A percentile compares a stretch with the other conserved stretches of the same genome.
These are phyloP conservation scores for Automeris io DNA, from an alignment of 2,888 invertebrate genomes.

Conservation along the genomic window DNA sequence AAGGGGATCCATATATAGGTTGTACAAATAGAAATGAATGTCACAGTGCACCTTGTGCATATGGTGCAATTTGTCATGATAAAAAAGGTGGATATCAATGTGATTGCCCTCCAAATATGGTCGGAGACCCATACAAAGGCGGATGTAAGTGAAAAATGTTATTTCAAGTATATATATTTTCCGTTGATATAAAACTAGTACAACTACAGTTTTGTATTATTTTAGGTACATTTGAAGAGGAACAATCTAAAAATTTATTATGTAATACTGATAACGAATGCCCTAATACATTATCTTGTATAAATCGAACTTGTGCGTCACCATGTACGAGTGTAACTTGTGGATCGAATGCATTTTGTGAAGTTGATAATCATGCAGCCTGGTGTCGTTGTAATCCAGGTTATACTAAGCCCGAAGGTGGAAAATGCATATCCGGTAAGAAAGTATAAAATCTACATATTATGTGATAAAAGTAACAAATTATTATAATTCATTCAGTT, in stretches of 20 bases:
- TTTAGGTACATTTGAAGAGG: slow-evolving; percentile 50
- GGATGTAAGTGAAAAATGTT: slow-evolving; percentile 79
- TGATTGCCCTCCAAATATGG: slow-evolving; percentile 88
- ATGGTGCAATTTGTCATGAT: slow-evolving; percentile 92
- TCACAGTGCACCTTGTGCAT: slow-evolving; percentile 87
- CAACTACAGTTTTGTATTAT: background rate
- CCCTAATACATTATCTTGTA: slow-evolving; percentile 86
- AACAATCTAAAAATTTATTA: slow-evolving; percentile 78
- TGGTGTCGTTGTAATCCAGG: slow-evolving; percentile 93
- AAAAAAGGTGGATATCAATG: slow-evolving; percentile 91
- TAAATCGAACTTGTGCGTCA: slow-evolving; percentile 86
- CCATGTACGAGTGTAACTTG: slow-evolving; percentile 88
- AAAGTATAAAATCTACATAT: too few species aligned
- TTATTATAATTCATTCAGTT: too few species aligned
- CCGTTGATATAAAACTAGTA: slow-evolving; percentile 3
- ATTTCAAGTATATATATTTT: background rate
- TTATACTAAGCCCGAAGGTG: slow-evolving; percentile 85
- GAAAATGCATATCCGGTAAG: slow-evolving; percentile 89
- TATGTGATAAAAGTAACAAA: too few species aligned
- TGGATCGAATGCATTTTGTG: slow-evolving; percentile 90
- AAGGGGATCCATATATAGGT: slow-evolving; percentile 90
- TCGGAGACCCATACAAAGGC: slow-evolving; percentile 89
- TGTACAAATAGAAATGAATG: slow-evolving; percentile 94
- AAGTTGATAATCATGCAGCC: slow-evolving; percentile 91
- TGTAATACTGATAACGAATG: slow-evolving; percentile 87